Evolutionary conservation across 2,113 vertebrate genomes (phyloP), one percentile per base, ranked within the genome.

Genomic region (Elephas maximus): DNA sequence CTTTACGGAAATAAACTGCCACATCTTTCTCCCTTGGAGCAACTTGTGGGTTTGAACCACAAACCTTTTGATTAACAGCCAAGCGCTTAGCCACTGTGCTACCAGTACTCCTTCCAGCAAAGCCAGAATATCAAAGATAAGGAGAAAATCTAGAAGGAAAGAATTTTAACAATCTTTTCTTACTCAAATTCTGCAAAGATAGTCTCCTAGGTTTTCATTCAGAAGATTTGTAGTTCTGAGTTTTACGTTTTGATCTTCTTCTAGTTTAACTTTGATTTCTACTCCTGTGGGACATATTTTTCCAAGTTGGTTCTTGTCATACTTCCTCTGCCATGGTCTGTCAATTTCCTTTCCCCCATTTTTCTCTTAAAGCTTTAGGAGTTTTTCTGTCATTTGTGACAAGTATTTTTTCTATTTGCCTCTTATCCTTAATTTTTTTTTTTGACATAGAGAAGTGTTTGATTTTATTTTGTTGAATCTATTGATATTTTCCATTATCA

Each of bases 401-500:
- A 62, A 57, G 20, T 28, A 23, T 60, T 82, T 93, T 90, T 84
- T 76, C 88, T 84, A 14, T 65, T 82, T 87, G 69, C 37, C 63
- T 93, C 90, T 81, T 65, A 51, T 41, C 62, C 33, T 91, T 92
- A 48, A 81, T 88, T 73, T 92, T 96, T 71, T 77, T 90, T 85
- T 63, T 11, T 51, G 33, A 51, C 85, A 37, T 51, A 37, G 8
- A 45, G 9, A 76, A 90, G 17, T 76, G 48, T 79, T 79, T 97
- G 30, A 10, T 45, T 91, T 81, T 84, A 45, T 48, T 2, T 73
- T 33, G 51, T 97, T 94, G 81, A 53, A 67, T 67, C 21, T 94
- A 8, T 30, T 18, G 44, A 23, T 41, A 7, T 74, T 95, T 88
- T 79, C 37, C 60, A 45, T 92, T 71, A 10, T 21, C 4, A 65